Evolutionary conservation across 2,113 vertebrate genomes (phyloP), one percentile per base, ranked within the genome.

Genomic region (Rousettus leschenaultii): DNA sequence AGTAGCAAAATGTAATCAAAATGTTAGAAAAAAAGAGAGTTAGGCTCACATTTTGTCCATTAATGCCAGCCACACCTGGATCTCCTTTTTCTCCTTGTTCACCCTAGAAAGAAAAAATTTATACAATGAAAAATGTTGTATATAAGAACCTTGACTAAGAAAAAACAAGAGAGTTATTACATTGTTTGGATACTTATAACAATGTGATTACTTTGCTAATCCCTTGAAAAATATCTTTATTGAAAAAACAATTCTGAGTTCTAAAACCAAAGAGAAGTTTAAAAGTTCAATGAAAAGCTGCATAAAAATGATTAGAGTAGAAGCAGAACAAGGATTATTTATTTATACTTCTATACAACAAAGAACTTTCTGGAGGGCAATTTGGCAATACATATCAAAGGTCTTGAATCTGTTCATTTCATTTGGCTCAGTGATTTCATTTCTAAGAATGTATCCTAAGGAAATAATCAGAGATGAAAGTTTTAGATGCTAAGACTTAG

Each of bases 81-180:
- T 98, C 98, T 97, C 98, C 99, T 95, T 97, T 98, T 79, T 98
- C 97, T 97, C 99, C 98, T 77, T 98, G 98, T 98, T 98, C 98
- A 97, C 98, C 98, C 99, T 99, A 93, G 92, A 97, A 97, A 97
- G 93, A 68, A 98, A 96, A 53, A 92, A 89, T 89, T 95, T 89
- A 80, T 38, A 86, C 28, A 83, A n/a, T 96, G 70, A 94, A 94
- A 92, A 96, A 86, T 94, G 45, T 7, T 48, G 33, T 21, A 91
- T 90, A 65, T 94, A 26, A 95, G 97, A 89, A 96, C 63, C 3
- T 87, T 94, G 86, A 92, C 94, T 57, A 93, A 75, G 38, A 57
- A 95, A 97, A 95, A 79, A 93, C 16, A 82, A 33, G 43, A 86
- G 38, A 57, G 38, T 38, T 91, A 80, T 43, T 91, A 80, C 6